A percentile compares a stretch with the other conserved stretches of the same genome.
Evolutionary conservation across 2,113 vertebrate species (phyloP).

Genomic region (Oncorhynchus masou): DNA sequence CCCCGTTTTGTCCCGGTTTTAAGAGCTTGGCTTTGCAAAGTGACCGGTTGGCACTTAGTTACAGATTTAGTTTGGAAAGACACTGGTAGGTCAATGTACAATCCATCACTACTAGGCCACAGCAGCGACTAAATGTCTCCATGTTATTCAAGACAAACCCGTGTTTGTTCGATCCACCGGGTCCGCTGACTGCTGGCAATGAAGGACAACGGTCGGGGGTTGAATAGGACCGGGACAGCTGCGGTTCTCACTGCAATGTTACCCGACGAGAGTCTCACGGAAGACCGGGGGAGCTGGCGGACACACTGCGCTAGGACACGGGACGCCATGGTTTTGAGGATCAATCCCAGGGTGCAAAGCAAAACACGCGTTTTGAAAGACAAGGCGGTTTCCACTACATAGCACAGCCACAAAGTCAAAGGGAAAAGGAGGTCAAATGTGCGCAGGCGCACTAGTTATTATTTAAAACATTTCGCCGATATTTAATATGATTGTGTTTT

Average conservation of each 20-base stretch:
- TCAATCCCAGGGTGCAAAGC: constrained; percentile 42
- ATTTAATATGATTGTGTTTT: not conserved
- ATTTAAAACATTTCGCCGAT: not conserved
- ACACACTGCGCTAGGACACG: constrained; percentile 80
- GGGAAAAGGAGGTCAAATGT: not conserved
- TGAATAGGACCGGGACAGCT: constrained; percentile 3
- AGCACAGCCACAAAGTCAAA: not conserved
- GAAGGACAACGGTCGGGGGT: constrained; percentile 50
- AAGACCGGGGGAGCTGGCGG: constrained; percentile 67
- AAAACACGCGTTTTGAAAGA: not conserved
- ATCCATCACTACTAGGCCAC: constrained; percentile 54
- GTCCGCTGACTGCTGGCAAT: constrained; percentile 48
- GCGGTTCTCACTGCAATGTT: constrained; percentile 45
- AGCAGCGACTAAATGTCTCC: not conserved
- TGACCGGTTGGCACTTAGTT: not conserved
- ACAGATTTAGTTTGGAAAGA: constrained; percentile 55
- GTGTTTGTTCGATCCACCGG: constrained; percentile 53
- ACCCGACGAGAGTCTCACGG: constrained; percentile 52
- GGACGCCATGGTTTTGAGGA: constrained; percentile 77
- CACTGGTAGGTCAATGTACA: constrained; percentile 72
- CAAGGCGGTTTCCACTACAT: not conserved
- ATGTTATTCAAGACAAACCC: constrained; percentile 53
- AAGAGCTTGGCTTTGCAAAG: not conserved
- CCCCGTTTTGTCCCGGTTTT: no score
- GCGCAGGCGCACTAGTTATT: not conserved